Evolutionary conservation across 2,113 vertebrate species (phyloP), one percentile per base, ranked within the genome.

Genomic region (Trematocara nigrifrons): DNA sequence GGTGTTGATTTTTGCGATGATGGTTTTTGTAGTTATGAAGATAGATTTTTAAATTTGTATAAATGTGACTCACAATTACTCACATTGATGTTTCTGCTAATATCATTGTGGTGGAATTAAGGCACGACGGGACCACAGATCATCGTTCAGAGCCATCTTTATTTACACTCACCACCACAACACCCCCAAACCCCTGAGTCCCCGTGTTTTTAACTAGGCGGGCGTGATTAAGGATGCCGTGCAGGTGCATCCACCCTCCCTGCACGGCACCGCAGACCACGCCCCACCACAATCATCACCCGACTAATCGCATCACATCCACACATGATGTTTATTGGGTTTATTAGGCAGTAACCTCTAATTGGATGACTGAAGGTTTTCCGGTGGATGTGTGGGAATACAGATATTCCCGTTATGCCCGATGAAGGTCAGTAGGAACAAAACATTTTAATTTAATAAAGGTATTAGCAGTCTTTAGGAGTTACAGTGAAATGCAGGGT

Each of bases 401-500:
- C 6, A 22, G 35, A 69, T 69, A 69, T 69, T 69, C 3, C 1
- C n/a, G 0, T 26, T 4, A 22, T 42, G 38, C 0, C 38, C 8
- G 64, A 26, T 45, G 3, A 69, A 69, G 64, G 38, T 69, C 64
- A 45, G 12, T 42, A 45, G 38, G 64, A 69, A 9, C 12, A 42
- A 69, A 69, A 3, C 64, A 42, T 26, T 69, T 42, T 15, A 15
- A 45, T 69, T 69, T 15, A 69, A 69, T 42, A 45, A 69, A 42
- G 6, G 38, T 42, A 69, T 69, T 26, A 10, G 20, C 1, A 45
- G 64, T 1, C 38, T 45, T 2, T 42, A 22, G 12, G 64, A 71
- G 64, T 71, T 42, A 71, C n/a, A 15, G 0, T 6, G 18, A 71
- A 45, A 38, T 64, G 33, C 18, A 38, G 6, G 29, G 0, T 0